Evolutionary conservation across 1,140 invertebrate species (phyloP), one percentile per base, ranked within the genome.

Genomic region (Anoplolepis gracilipes): DNA sequence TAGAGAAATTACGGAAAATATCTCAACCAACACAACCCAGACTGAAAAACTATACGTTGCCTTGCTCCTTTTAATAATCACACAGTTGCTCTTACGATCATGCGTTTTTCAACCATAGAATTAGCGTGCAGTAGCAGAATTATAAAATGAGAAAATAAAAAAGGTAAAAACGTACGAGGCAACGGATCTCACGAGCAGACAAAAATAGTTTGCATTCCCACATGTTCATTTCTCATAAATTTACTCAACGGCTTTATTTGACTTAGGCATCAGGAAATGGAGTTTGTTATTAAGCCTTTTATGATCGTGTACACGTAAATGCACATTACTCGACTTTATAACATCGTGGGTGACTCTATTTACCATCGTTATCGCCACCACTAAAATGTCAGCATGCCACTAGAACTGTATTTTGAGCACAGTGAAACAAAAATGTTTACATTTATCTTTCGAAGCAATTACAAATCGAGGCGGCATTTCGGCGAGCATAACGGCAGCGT

Each of bases 361-460:
- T 59, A 46, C 25, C 36, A 82, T 73, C 67, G 67, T 46, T 61
- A 82, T 73, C 36, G 36, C 2, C 19, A 33, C 7, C 28, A 39
- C 53, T 57, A 46, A 73, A 82, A 46, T 59, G 33, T 65, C 33
- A 5, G 33, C 3, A 13, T 33, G 4, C 25, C 62, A 7, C 13
- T 16, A 33, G 57, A 67, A 59, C 42, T 42, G 67, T 36, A 73
- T 25, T 53, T 13, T 49, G 3, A 49, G 0, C 25, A 22, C 1
- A 16, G 10, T 11, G 6, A 57, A 72, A 82, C 39, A 69, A 82
- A 72, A 82, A 49, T 73, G 39, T 82, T 82, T 82, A 61, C 55
- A 33, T 82, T 82, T 59, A 82, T 61, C 36, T 73, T 42, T 25
- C n/a, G 16, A 7, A 59, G 55, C 53, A 42, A 46, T 73, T 79